Evolutionary conservation across 2,888 invertebrate species (phyloP), one percentile per base, ranked within the genome.

Genomic region (Andrena flavipes): DNA sequence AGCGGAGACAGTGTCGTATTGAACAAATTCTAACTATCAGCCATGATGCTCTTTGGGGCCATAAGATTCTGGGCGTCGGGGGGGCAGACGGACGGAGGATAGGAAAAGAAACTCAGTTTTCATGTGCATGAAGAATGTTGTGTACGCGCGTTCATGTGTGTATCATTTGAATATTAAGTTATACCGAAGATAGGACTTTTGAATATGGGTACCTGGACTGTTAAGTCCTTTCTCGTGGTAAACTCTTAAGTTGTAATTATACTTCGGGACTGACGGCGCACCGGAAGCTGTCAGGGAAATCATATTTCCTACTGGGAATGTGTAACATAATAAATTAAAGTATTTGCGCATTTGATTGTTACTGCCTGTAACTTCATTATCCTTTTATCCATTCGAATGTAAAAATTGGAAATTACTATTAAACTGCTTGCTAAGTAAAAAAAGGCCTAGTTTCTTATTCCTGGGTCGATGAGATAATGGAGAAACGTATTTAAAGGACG

Each of bases 321-420:
- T 92, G 89, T 91, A 91, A 87, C 73, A 90, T 90, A 91, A 90
- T 86, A 87, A 87, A 92, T 88, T 91, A 90, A 91, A 90, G 87
- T 82, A 86, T 82, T 87, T 89, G 84, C 76, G 80, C 84, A 77
- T 85, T 82, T 51, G 2, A 30, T 13, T 49, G 23, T 30, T 60
- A 42, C 7, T 30, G 7, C 35, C 35, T 48, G 60, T 1, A 42
- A n/a, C 23, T 42, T 64, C 6, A n/a, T 62, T n/a, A 8, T 68
- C 48, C 10, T 30, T 26, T 48, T 56, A 16, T 35, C 3, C 2
- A 23, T 29, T 49, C 13, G 30, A 29, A 29, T 54, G 23, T 23
- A 20, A 13, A 56, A 23, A 26, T 26, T 56, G 54, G 2, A 54
- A 54, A 54, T 54, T 42, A 51, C 6, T 51, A 54, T 54, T 54